Evolutionary conservation across 2,113 vertebrate genomes (phyloP).

Genomic region (Hemiprocne comata): DNA sequence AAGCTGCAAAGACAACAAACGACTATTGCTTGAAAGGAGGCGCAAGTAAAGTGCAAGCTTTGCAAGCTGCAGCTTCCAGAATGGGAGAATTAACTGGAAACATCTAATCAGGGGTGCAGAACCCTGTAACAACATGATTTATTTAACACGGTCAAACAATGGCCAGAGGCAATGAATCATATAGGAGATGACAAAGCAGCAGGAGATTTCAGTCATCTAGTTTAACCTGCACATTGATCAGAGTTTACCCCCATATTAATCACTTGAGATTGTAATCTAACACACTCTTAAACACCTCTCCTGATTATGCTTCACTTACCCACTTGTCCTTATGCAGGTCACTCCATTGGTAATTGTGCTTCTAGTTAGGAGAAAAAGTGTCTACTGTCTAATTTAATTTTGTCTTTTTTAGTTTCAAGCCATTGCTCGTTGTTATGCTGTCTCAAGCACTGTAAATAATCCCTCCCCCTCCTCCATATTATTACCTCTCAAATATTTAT

Average conservation of each 20-base stretch:
- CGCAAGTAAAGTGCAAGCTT: background rate
- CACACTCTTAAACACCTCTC: conserved; percentile 49
- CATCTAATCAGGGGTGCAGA: conserved; percentile 29
- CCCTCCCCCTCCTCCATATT: conserved; percentile 74
- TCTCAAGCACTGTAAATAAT: conserved; percentile 78
- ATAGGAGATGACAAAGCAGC: conserved; percentile 27
- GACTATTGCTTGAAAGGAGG: background rate
- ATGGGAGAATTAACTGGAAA: conserved; percentile 46
- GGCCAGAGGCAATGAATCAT: conserved; percentile 11
- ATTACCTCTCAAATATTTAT: conserved; percentile 83
- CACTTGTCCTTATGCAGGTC: conserved; percentile 64
- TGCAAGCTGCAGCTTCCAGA: background rate
- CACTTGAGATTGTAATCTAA: conserved; percentile 35
- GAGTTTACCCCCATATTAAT: conserved; percentile 53
- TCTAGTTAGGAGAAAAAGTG: conserved; percentile 53
- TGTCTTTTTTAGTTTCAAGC: conserved; percentile 69
- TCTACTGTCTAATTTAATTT: conserved; percentile 57
- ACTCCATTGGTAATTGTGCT: conserved; percentile 35
- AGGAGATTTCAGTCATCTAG: conserved; percentile 28
- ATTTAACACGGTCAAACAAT: conserved; percentile 23
- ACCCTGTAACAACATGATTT: conserved; percentile 45
- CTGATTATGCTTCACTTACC: conserved; percentile 69
- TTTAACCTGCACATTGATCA: conserved; percentile 51
- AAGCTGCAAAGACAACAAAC: accelerated
- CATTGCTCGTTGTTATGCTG: conserved; percentile 75